Evolutionary conservation across 1,140 invertebrate species (phyloP).

Genomic region (Calephelis virginiensis): DNA sequence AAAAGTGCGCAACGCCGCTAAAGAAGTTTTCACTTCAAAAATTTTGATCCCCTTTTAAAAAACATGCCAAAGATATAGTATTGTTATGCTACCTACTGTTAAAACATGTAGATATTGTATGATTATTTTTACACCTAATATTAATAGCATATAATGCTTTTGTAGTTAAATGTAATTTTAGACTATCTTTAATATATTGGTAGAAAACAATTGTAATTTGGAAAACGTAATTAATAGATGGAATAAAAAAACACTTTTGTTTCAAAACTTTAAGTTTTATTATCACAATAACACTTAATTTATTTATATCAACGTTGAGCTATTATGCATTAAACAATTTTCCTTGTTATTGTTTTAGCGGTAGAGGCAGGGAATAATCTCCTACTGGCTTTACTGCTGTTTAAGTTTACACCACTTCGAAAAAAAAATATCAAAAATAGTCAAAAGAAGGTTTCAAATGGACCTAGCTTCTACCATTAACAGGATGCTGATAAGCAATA

Average conservation of each 20-base stretch:
- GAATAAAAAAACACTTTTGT: slow-evolving; percentile 14
- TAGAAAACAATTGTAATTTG: slow-evolving; percentile 13
- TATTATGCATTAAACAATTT: neutral
- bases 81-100: slow-evolving; percentile 21
- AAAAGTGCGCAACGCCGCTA: no score
- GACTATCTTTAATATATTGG: slow-evolving; percentile 9
- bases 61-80: no score
- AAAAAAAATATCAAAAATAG: no score
- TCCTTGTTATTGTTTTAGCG: neutral
- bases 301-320: neutral
- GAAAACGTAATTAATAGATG: slow-evolving; percentile 13
- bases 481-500: no score
- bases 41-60: no score
- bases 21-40: no score
- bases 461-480: no score
- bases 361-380: no score
- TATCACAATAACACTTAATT: neutral
- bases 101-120: slow-evolving; percentile 34
- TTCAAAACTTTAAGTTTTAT: slow-evolving; percentile 9
- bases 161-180: slow-evolving; percentile 25
- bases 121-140: slow-evolving; percentile 31
- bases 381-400: no score
- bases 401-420: no score
- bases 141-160: slow-evolving; percentile 26
- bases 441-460: no score